Evolutionary conservation across 2,888 invertebrate genomes (phyloP), one percentile per base, ranked within the genome.

Genomic region (Drosophila vallismaia): DNA sequence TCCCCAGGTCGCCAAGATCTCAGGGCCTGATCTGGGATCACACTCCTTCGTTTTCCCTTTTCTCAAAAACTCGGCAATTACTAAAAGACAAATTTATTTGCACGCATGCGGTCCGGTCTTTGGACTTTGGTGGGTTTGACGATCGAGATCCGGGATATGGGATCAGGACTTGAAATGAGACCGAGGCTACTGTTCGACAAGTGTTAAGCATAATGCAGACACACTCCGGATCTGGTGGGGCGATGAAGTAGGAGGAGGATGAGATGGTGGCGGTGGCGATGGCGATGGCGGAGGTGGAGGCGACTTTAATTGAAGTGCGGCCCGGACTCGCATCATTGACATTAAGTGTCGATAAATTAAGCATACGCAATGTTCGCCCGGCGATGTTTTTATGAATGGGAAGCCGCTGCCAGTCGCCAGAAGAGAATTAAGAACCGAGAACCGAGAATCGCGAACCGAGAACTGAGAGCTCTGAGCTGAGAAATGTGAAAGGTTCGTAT

Each of bases 1-100:
- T 31, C 45, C n/a, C 42, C 38, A 31, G 49, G 26, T 49, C n/a
- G 7, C n/a, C 12, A 33, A 19, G 49, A 33, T 6, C 24, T 46
- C 12, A 24, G 19, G 50, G 14, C 5, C 28, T 50, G 46, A 33
- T 52, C 50, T 12, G 40, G n/a, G 40, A 14, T 42, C 19, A 8
- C 12, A 14, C 42, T 9, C 1, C 4, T 8, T 6, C 24, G 8
- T 14, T 7, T 28, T 8, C 2, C 2, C 40, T 19, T 8, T 29
- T 14, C 8, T 12, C 69, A 72, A 86, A 70, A 72, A 73, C 83
- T 70, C 66, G 75, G 89, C 89, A 90, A 90, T 89, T 89, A 89
- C 90, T 89, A 89, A 85, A 89, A 89, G 90, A 89, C 88, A 89
- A 89, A 89, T 89, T 89, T 90, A 89, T 89, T 90, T 90, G 90